Conservation (phyloP, 2,797 vertebrate species). For the Babyrousa celebensis region DNA sequence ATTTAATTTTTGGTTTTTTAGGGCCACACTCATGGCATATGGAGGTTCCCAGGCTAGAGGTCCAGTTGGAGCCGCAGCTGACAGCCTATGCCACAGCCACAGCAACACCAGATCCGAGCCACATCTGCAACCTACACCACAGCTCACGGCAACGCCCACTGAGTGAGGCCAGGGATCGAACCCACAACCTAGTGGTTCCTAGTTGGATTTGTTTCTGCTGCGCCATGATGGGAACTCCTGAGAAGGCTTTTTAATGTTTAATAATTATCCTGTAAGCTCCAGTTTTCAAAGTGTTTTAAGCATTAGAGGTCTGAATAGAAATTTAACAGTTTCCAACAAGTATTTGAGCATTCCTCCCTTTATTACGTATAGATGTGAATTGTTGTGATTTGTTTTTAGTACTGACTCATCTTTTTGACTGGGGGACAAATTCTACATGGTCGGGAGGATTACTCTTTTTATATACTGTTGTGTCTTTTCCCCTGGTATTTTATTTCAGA, state of each 20-base stretch:
- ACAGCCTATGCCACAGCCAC: too few species aligned
- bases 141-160: too few species aligned
- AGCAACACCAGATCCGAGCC: too few species aligned
- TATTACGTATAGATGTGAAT: not conserved
- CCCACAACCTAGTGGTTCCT: too few species aligned
- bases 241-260: not conserved
- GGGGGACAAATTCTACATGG: not conserved
- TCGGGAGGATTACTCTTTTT: not conserved
- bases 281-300: conserved; percentile 52
- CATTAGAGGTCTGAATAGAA: not conserved
- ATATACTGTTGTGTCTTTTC: not conserved
- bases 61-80: too few species aligned
- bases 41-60: too few species aligned
- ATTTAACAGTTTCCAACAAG: not conserved
- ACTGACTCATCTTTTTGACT: not conserved
- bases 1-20: too few species aligned
- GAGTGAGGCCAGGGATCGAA: too few species aligned
- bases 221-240: not conserved
- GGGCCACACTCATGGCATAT: too few species aligned
- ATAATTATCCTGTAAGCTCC: not conserved
- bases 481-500: conserved; percentile 3
- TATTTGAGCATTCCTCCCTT: not conserved
- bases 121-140: too few species aligned
- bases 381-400: conserved; percentile 53
- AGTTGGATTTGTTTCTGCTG: too few species aligned